Base-by-base conservation (phyloP, 2,888 invertebrate species). In the Plagodis pulveraria region DNA sequence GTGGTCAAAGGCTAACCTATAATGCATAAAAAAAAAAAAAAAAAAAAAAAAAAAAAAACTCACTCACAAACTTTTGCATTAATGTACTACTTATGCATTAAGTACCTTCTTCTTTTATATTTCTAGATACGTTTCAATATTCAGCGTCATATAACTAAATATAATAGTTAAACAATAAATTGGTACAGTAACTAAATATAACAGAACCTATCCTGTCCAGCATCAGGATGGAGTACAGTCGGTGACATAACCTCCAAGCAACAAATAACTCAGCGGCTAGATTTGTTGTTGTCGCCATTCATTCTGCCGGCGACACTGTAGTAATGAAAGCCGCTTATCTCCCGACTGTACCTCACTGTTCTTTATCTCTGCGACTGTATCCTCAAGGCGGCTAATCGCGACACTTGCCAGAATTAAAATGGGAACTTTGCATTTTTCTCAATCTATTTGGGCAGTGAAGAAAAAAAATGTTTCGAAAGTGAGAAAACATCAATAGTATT, bases 271-370 rank as follows among this genome's bases (percentile, higher is more conserved):
- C 82, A 77, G 67, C 66, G 70, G 69, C 70, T 78, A 84, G 84
- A 86, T 86, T 84, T 87, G 87, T 83, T 69, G 73, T 73, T 80
- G 81, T 78, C 84, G 79, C 83, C 83, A 84, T 86, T 81, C 81
- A 84, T 86, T 84, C 81, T 78, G 71, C 76, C 69, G 73, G 77
- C 83, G 87, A 85, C 87, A 76, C 80, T 76, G 73, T 82, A 76
- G 82, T 88, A 87, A 87, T 84, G 87, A 86, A 87, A 83, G 80
- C 80, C 81, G 78, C 81, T 86, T 88, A 88, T 88, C 88, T 83
- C 66, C 67, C 70, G 78, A 78, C 83, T 80, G 79, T 83, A 79
- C 81, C 75, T 81, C 80, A 77, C 73, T 73, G 73, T 74, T 72
- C 77, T 74, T 77, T 80, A 79, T 80, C 78, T 80, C 11, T 73